Percentiles rank a stretch among this genome's conserved stretches.
phyloP scores from a whole-genome alignment of 1,140 invertebrate species.

The Drosophila persimilis region DNA sequence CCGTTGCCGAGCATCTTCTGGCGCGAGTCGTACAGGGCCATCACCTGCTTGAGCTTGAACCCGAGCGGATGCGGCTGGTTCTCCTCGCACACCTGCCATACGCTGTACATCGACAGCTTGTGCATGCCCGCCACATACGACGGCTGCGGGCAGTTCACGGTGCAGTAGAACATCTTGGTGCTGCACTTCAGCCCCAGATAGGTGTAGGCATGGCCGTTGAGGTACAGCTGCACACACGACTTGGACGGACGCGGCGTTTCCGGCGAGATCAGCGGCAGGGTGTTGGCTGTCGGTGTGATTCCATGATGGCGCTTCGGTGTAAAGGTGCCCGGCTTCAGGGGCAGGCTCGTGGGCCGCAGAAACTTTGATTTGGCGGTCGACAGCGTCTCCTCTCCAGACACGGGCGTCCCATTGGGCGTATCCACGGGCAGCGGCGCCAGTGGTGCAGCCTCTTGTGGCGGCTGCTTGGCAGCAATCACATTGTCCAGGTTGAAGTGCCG shows the following conservation, averaged over 20 bases:
- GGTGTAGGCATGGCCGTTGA: conserved; percentile 96
- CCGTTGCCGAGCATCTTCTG: conserved; percentile 85
- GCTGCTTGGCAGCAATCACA: conserved; percentile 50
- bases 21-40: conserved; percentile 90
- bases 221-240: conserved; percentile 92
- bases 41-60: conserved; percentile 87
- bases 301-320: conserved; percentile 90
- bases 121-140: conserved; percentile 96
- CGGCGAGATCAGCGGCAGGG: conserved; percentile 91
- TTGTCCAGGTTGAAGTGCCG: conserved; percentile 85
- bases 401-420: conserved; percentile 34
- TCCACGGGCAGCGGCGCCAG: conserved; percentile 68
- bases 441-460: conserved; percentile 22
- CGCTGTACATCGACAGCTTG: conserved; percentile 98
- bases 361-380: conserved; percentile 84
- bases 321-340: conserved; percentile 91
- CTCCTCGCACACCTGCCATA: conserved; percentile 94
- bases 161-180: conserved; percentile 95
- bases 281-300: conserved; percentile 89
- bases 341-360: conserved; percentile 90
- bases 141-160: conserved; percentile 95
- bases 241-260: conserved; percentile 95
- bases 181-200: conserved; percentile 95
- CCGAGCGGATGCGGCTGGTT: conserved; percentile 88
- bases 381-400: neutral